phyloP scores from a whole-genome alignment of 2,113 vertebrate species.

The Globicephala melas region DNA sequence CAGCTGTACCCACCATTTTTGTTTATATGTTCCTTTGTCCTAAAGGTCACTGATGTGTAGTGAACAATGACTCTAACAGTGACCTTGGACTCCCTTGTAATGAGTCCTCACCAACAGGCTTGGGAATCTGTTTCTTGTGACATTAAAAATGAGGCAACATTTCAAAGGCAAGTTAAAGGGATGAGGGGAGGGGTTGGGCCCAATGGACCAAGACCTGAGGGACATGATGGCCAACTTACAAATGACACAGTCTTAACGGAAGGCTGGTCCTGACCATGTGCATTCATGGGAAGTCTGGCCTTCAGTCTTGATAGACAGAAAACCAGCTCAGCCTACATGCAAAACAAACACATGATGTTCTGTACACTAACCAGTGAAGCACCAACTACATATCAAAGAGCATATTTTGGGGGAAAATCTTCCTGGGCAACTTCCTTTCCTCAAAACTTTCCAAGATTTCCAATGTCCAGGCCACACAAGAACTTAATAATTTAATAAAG shows the following conservation, averaged over 20 bases:
- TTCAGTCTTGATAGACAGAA: background rate
- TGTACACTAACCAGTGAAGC: background rate
- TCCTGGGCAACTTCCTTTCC: background rate
- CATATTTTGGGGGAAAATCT: background rate
- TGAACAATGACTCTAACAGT: background rate
- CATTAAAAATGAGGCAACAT: background rate
- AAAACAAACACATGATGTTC: background rate
- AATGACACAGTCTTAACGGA: background rate
- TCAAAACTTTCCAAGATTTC: background rate
- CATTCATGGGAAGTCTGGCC: background rate
- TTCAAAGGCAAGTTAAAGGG: background rate
- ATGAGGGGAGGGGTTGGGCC: background rate
- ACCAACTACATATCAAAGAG: background rate
- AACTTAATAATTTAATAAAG: constrained; percentile 23
- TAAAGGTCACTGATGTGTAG: background rate
- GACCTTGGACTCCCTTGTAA: background rate
- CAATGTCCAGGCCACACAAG: background rate
- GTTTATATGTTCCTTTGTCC: background rate
- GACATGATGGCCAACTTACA: background rate
- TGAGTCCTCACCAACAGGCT: background rate
- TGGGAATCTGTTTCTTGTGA: background rate
- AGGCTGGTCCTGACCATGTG: background rate
- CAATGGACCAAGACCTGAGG: background rate
- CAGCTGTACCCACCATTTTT: background rate
- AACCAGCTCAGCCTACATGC: background rate